These are phyloP conservation scores for Cancer borealis DNA, from an alignment of 2,888 invertebrate species.

Conservation along the genomic window DNA sequence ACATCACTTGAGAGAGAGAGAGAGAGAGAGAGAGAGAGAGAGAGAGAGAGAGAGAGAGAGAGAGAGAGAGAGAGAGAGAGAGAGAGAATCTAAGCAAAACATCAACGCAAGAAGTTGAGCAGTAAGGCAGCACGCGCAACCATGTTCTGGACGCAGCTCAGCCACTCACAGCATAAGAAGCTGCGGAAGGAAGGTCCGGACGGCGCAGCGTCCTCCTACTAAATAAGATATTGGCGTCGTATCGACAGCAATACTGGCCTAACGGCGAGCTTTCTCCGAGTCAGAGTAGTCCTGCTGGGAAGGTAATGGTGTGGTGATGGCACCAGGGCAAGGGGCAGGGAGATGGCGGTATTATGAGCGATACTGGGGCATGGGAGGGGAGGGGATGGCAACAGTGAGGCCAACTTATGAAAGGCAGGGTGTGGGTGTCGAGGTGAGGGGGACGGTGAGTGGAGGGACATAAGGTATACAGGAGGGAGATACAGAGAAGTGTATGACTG, in stretches of 20 bases:
- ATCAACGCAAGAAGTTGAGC: neutral
- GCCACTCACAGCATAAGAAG: neutral
- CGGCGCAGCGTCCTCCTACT: slow-evolving; percentile 11
- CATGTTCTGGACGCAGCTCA: neutral
- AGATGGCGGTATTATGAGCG: neutral
- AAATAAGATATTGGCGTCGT: slow-evolving; percentile 59
- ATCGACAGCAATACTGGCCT: slow-evolving; percentile 53
- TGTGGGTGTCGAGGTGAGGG: neutral
- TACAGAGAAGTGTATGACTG: neutral
- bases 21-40: neutral
- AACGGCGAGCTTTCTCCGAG: slow-evolving; percentile 25
- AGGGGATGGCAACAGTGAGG: neutral
- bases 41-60: neutral
- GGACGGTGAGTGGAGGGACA: neutral
- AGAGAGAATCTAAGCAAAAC: neutral
- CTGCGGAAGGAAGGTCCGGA: neutral
- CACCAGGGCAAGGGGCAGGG: neutral
- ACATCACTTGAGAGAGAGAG: neutral
- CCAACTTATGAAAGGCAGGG: neutral
- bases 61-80: neutral
- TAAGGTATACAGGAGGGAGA: neutral
- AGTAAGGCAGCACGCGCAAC: no score
- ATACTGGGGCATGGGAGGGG: neutral
- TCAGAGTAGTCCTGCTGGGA: slow-evolving; percentile 34
- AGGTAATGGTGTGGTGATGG: slow-evolving; percentile 42